These are phyloP conservation scores for Cephus nigrinus DNA, from an alignment of 2,888 invertebrate genomes.

Conservation along the genomic window DNA sequence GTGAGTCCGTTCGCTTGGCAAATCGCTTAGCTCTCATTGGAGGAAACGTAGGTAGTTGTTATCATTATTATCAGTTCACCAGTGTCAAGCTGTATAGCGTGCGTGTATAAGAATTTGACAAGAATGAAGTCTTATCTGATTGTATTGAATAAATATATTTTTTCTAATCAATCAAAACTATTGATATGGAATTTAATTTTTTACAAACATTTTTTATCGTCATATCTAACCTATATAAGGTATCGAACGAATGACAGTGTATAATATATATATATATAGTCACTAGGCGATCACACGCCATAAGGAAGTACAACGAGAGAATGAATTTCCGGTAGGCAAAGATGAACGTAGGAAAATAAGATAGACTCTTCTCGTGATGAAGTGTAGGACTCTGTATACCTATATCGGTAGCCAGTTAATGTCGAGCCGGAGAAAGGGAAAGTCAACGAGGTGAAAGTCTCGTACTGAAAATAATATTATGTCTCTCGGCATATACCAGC, in stretches of 20 bases:
- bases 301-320: background rate
- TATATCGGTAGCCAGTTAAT: background rate
- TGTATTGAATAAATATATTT: no score
- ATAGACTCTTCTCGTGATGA: background rate
- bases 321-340: background rate
- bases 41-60: background rate
- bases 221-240: background rate
- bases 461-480: conserved; percentile 43
- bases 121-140: background rate
- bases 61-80: background rate
- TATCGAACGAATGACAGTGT: background rate
- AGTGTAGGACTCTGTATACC: background rate
- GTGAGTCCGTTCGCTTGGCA: background rate
- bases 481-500: conserved; percentile 38
- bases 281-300: background rate
- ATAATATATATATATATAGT: background rate
- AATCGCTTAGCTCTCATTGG: background rate
- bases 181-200: no score
- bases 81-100: background rate
- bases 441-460: conserved; percentile 62
- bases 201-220: background rate
- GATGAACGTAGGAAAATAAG: background rate
- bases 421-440: conserved; percentile 56
- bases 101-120: background rate
- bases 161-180: background rate